Base-by-base conservation (phyloP, 2,888 invertebrate genomes). In the Auanema sp. region DNA sequence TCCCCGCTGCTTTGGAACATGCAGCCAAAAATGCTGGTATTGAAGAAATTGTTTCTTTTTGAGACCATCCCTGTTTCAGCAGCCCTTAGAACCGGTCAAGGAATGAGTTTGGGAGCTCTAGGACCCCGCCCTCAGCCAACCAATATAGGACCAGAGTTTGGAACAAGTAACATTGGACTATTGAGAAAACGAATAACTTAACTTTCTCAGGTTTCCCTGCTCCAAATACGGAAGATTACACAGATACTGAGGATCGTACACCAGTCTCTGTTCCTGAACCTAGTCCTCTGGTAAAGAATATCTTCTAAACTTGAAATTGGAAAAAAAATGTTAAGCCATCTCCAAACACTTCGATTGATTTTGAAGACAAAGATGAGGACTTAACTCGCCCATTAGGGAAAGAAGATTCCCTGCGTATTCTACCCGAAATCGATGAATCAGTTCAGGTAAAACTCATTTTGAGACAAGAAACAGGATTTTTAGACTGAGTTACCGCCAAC, bases 1-100 rank as follows among this genome's bases (percentile, higher is more conserved):
- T 80, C 58, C 80, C 80, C 14, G 78, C 79, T 14, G 79, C 76
- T 23, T 54, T 80, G 16, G 80, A 80, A 50, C 64, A 69, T 40
- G 66, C 70, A 12, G 73, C 73, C 12, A 73, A 73, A 43, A 70
- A 64, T 23, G 58, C 59, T 40, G 67, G 71, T 71, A 18, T 51
- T 58, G 55, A 11, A 18, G 18, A 8, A 21, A n/a, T 11, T 24
- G 24, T 24, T n/a, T 50, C 11, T 24, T 23, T 50, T 23, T 2
- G 11, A n/a, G 16, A 47, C 5, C 3, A 47, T 47, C 2, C 24
- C 1, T 23, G 1, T 25, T 25, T 53, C 24, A 25, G 55, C 47
- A 55, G 16, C 14, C n/a, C 8, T 60, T 1, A 42, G 25, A 5
- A 60, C 49, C 6, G 18, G 6, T 12, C 49, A 55, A 18, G 55